Conservation (phyloP, 2,888 invertebrate species). For the Macaria liturata region DNA sequence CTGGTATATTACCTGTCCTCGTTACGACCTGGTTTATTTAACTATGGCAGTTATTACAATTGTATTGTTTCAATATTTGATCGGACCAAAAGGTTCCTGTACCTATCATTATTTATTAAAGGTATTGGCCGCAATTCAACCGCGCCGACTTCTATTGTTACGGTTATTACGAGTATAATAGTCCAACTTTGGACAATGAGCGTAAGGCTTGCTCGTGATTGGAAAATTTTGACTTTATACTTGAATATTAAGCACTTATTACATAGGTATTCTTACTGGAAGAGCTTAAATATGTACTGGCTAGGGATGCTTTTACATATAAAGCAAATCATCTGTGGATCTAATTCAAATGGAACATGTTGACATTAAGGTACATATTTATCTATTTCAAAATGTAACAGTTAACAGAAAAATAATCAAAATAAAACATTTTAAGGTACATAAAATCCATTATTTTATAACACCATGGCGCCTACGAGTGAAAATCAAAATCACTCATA, state of each 20-base stretch:
- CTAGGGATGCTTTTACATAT: too few species aligned
- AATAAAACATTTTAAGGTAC: too few species aligned
- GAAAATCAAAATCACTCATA: background rate
- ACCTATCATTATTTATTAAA: conserved; percentile 45
- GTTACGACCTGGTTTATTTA: background rate
- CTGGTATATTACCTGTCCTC: too few species aligned
- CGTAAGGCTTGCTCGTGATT: conserved; percentile 34
- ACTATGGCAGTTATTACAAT: conserved; percentile 34
- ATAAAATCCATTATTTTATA: background rate
- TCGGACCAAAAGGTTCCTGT: conserved; percentile 43
- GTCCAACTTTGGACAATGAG: conserved; percentile 41
- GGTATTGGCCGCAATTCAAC: conserved; percentile 41
- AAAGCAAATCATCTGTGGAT: too few species aligned
- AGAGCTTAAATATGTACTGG: too few species aligned
- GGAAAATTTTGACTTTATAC: too few species aligned
- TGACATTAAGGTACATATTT: too few species aligned
- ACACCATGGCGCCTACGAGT: background rate
- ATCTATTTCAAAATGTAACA: too few species aligned
- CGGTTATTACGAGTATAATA: conserved; percentile 46
- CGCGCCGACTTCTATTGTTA: conserved; percentile 45
- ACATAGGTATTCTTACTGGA: too few species aligned
- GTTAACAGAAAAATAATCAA: too few species aligned
- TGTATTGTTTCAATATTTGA: conserved; percentile 43
- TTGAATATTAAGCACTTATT: too few species aligned
- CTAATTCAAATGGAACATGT: too few species aligned